These are phyloP conservation scores for Cairina moschata DNA, from an alignment of 2,113 vertebrate genomes.

Conservation along the genomic window DNA sequence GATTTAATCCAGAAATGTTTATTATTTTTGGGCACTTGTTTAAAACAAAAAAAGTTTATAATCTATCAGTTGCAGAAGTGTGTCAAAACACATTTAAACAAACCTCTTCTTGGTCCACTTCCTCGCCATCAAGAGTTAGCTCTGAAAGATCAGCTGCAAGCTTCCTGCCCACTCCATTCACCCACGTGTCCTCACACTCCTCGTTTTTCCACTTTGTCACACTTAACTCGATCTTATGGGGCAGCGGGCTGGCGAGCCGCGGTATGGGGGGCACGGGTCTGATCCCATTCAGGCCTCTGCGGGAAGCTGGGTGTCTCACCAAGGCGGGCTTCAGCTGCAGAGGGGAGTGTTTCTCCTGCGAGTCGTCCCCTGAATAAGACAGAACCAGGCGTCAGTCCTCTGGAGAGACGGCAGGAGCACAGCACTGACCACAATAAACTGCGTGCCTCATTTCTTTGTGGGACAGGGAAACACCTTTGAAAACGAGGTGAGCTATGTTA, in stretches of 20 bases:
- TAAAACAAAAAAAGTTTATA: no score
- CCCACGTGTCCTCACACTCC: conserved; percentile 58
- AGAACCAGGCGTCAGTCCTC: neutral
- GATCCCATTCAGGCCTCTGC: conserved; percentile 75
- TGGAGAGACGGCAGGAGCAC: neutral
- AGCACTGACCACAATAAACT: neutral
- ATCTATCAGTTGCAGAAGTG: rapidly evolving
- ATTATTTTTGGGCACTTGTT: neutral
- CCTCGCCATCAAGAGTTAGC: conserved; percentile 72
- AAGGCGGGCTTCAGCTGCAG: conserved; percentile 77
- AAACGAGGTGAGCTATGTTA: neutral
- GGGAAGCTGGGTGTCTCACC: conserved; percentile 74
- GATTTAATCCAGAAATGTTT: neutral
- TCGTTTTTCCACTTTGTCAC: conserved; percentile 41
- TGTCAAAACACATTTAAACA: neutral
- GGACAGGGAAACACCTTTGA: neutral
- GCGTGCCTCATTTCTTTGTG: neutral
- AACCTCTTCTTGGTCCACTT: conserved; percentile 90
- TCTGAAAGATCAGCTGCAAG: conserved; percentile 73
- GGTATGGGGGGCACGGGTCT: conserved; percentile 81
- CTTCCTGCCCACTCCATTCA: conserved; percentile 26
- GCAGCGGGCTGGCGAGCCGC: conserved; percentile 68
- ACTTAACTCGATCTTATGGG: conserved; percentile 40
- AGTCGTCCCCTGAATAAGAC: conserved; percentile 49
- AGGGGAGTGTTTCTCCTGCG: conserved; percentile 67